Evolutionary conservation across 2,113 vertebrate genomes (phyloP), one percentile per base, ranked within the genome.

Genomic region (Muscicapa adusta): DNA sequence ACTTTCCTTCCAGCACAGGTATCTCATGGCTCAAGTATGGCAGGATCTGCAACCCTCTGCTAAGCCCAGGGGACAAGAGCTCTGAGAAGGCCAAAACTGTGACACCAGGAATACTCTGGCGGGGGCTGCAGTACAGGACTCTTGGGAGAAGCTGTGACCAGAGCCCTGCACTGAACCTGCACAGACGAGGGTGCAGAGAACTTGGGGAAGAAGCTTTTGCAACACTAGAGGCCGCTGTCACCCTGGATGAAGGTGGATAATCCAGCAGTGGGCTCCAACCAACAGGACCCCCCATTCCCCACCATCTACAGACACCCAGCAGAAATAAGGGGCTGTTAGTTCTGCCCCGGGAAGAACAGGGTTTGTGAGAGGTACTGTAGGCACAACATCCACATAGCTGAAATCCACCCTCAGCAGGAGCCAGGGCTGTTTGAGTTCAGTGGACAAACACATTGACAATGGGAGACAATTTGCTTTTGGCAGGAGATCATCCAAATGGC

Each of bases 141-240:
- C 47, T 34, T 0, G 0, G 51, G 31, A 40, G 36, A 47, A 81
- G 87, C 68, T 0, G 5, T 1, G 31, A 33, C 9, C 51, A 12
- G 58, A 70, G 34, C 34, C 68, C 67, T 31, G 71, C 26, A 4
- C 43, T 8, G 33, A 34, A 51, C 7, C 20, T 2, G 33, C 80
- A 9, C 1, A 9, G 53, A 14, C 16, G 23, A 40, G 58, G 38
- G 3, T 2, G 1, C 34, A 48, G 56, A 26, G 1, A 45, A 60
- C 58, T 12, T 26, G 9, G 54, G 16, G 18, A 28, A 70, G 36
- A 57, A 82, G 83, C 33, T 56, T 33, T 13, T 5, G 47, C 13
- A 76, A 91, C 94, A 83, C 91, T 91, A 96, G 94, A 71, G 90
- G 90, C 57, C 90, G 82, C 94, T 96, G 75, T 93, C 78, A 48